Evolutionary conservation across 1,140 invertebrate species (phyloP).

Genomic region (Bombus waltoni): DNA sequence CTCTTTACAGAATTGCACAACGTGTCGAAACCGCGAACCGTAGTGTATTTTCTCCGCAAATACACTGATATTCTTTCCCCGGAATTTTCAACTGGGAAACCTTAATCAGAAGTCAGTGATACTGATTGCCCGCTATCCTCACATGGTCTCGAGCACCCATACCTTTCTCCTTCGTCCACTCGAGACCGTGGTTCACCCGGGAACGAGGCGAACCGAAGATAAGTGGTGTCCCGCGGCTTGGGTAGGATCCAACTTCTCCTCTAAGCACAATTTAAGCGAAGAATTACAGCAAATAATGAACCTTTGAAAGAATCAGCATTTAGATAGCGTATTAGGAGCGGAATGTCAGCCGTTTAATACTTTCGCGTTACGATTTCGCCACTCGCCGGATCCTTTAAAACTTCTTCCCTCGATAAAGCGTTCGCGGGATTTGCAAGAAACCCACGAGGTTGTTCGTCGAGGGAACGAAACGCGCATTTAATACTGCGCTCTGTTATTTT

Average conservation of each 20-base stretch:
- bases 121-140: neutral
- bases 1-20: too few relatives aligned
- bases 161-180: neutral
- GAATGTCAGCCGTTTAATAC: slow-evolving; percentile 23
- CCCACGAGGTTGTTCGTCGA: neutral
- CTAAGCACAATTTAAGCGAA: slow-evolving; percentile 64
- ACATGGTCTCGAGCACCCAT: neutral
- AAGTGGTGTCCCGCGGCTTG: slow-evolving; percentile 33
- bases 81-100: too few relatives aligned
- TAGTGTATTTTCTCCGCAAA: too few relatives aligned
- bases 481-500: neutral
- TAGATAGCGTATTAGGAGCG: slow-evolving; percentile 69
- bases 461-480: slow-evolving; percentile 17
- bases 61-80: neutral
- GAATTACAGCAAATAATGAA: slow-evolving; percentile 72
- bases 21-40: too few relatives aligned
- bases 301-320: slow-evolving; percentile 72
- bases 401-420: slow-evolving; percentile 7
- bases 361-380: slow-evolving; percentile 41
- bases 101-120: neutral
- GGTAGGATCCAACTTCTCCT: slow-evolving; percentile 31
- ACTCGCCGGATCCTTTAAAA: neutral
- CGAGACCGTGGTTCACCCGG: neutral
- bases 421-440: slow-evolving; percentile 17
- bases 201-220: slow-evolving; percentile 21